Conservation (phyloP, 2,113 vertebrate species). For the Bambusicola thoracicus region DNA sequence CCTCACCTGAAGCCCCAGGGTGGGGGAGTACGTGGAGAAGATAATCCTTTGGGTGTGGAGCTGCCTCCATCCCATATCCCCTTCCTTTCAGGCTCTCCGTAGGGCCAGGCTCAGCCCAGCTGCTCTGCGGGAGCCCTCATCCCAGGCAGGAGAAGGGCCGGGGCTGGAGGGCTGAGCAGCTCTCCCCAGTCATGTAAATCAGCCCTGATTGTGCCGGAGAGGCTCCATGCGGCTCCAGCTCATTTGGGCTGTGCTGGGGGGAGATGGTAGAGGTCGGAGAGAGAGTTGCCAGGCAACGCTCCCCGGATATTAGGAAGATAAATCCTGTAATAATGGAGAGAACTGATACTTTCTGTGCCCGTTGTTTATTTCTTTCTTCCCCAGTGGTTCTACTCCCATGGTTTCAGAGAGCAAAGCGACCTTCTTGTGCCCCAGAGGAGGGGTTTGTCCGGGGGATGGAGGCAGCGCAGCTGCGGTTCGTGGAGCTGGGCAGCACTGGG, state of each 20-base stretch:
- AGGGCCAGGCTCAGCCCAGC: neutral
- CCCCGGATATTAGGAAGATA: constrained; percentile 43
- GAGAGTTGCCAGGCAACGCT: constrained; percentile 68
- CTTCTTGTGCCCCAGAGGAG: neutral
- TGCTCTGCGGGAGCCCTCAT: neutral
- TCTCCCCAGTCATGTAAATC: neutral
- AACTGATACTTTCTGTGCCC: neutral
- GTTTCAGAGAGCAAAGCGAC: neutral
- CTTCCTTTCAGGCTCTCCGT: neutral
- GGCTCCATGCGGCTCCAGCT: neutral
- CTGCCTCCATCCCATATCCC: neutral
- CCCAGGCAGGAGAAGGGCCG: neutral
- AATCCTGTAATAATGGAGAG: constrained; percentile 59
- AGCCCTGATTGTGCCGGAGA: fast-evolving
- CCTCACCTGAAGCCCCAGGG: neutral
- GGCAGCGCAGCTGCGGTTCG: neutral
- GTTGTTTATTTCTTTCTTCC: constrained; percentile 45
- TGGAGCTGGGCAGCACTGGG: neutral
- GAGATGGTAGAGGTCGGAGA: constrained; percentile 26
- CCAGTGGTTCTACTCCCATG: fast-evolving
- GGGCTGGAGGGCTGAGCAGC: neutral
- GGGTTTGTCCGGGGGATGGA: neutral
- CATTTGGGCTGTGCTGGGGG: constrained; percentile 19
- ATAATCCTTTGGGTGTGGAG: neutral
- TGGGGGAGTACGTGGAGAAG: fast-evolving